Conservation (phyloP, 2,888 invertebrate species). For the Pteria penguin region DNA sequence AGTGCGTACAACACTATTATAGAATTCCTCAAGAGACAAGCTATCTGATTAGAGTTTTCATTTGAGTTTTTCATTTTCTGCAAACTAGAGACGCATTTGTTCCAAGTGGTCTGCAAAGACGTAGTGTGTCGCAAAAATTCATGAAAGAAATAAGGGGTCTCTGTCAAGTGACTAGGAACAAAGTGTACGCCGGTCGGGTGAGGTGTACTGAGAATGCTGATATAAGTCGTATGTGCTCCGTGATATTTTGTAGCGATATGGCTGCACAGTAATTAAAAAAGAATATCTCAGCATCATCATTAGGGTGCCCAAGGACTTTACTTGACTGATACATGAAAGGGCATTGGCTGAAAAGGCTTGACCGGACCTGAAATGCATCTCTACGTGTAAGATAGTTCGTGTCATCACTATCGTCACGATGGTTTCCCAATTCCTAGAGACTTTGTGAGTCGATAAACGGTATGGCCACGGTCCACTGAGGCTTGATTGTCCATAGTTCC, state of each 20-base stretch:
- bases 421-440: too few species aligned
- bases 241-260: neutral
- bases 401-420: too few species aligned
- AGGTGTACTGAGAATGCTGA: constrained; percentile 5
- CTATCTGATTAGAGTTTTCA: neutral
- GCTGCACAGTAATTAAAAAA: neutral
- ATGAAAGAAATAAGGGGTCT: neutral
- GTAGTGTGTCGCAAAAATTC: constrained; percentile 3
- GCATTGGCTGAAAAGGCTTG: too few species aligned
- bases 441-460: too few species aligned
- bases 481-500: too few species aligned
- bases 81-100: neutral
- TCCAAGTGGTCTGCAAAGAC: neutral
- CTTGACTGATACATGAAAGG: too few species aligned
- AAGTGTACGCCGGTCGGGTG: neutral
- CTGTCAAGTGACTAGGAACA: neutral
- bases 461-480: too few species aligned
- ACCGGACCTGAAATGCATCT: too few species aligned
- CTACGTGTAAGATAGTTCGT: too few species aligned
- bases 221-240: too few species aligned
- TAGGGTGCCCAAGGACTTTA: neutral
- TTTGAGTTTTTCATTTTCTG: neutral
- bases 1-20: neutral
- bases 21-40: constrained; percentile 15
- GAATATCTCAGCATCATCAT: constrained; percentile 1